Evolutionary conservation across 2,113 vertebrate genomes (phyloP).

Genomic region (Aegotheles bennettii): DNA sequence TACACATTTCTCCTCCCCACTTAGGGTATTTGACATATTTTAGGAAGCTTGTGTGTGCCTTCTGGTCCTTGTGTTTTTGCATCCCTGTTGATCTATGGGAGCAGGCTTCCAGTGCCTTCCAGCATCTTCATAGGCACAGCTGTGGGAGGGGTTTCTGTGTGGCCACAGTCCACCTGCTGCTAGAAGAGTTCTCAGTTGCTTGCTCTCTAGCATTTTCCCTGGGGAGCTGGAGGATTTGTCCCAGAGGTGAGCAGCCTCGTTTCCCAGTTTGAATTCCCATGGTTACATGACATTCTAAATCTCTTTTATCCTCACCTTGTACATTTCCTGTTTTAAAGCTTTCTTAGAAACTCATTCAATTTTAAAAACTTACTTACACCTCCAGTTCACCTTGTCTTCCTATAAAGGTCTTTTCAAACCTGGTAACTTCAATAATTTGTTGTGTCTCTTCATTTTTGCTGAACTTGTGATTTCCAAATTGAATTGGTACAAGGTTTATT

Average conservation of each 20-base stretch:
- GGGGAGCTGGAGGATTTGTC: background rate
- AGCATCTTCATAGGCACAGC: rapidly evolving
- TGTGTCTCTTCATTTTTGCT: constrained; percentile 36
- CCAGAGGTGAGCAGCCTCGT: background rate
- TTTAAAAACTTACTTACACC: constrained; percentile 37
- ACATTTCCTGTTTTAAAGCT: background rate
- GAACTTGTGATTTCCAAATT: constrained; percentile 47
- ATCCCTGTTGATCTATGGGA: background rate
- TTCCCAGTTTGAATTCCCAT: background rate
- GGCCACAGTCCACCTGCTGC: background rate
- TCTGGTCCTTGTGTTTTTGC: background rate
- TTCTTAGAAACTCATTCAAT: constrained; percentile 29
- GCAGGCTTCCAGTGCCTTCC: background rate
- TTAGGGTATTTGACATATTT: background rate
- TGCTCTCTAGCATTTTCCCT: background rate
- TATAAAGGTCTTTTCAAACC: constrained; percentile 31
- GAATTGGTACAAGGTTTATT: constrained; percentile 31
- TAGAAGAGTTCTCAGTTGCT: background rate
- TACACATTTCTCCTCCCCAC: background rate
- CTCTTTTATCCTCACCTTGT: background rate
- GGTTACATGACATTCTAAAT: background rate
- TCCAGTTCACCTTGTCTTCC: constrained; percentile 45
- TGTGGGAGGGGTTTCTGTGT: background rate
- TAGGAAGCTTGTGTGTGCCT: background rate
- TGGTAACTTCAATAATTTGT: constrained; percentile 35